Evolutionary conservation across 2,888 invertebrate species (phyloP).

Genomic region (Eupeodes luniger): DNA sequence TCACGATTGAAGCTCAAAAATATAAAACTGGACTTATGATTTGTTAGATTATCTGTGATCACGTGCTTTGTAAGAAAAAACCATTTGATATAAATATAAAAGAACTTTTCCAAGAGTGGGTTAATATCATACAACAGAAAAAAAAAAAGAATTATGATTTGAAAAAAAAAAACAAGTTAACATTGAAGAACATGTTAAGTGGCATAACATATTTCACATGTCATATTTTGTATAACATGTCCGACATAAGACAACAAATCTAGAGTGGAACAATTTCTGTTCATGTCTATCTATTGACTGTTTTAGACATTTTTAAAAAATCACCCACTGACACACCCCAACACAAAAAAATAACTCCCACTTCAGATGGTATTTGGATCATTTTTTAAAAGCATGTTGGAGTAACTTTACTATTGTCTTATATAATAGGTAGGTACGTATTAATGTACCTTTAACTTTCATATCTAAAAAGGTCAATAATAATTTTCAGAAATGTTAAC

Average conservation of each 20-base stretch:
- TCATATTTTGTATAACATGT: conserved; percentile 11
- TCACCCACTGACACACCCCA: no score
- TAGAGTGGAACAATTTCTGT: neutral
- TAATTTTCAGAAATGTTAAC: no score
- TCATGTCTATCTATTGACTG: neutral
- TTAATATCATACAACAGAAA: neutral
- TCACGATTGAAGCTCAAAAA: conserved; percentile 10
- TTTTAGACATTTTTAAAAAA: no score
- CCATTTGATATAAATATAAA: neutral
- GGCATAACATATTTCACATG: neutral
- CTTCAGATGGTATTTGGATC: no score
- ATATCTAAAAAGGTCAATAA: no score
- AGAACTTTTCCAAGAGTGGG: neutral
- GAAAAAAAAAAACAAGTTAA: conserved; percentile 24
- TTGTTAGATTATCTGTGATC: conserved; percentile 7
- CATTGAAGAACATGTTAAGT: conserved; percentile 8
- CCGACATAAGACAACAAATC: neutral
- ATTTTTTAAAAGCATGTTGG: no score
- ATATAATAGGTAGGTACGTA: no score
- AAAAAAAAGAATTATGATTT: neutral
- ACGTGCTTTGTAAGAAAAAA: neutral
- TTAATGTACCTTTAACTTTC: no score
- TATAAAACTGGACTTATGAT: neutral
- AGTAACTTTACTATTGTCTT: no score
- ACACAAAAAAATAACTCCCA: no score